phyloP scores from a whole-genome alignment of 2,113 vertebrate genomes.

The Tetraodon nigroviridis region DNA sequence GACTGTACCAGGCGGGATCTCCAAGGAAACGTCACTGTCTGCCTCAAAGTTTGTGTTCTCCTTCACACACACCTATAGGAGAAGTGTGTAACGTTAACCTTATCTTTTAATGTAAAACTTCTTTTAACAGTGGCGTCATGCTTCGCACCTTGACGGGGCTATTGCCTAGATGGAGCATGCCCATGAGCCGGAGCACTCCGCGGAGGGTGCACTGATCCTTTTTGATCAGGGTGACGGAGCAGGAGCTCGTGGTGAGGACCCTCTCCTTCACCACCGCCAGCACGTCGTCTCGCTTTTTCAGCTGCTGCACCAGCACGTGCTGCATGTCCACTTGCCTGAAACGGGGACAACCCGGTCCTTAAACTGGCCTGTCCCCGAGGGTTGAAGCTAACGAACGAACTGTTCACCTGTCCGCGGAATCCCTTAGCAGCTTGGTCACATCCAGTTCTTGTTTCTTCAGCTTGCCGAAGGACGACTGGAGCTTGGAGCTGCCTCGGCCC shows the following conservation, averaged over 20 bases:
- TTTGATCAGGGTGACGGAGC: slow-evolving; percentile 69
- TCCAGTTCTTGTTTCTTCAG: slow-evolving; percentile 84
- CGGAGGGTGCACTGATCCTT: slow-evolving; percentile 68
- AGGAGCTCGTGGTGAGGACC: slow-evolving; percentile 80
- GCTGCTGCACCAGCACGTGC: slow-evolving; percentile 77
- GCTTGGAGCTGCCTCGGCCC: slow-evolving; percentile 70
- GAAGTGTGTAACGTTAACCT: neutral
- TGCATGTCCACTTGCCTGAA: slow-evolving; percentile 77
- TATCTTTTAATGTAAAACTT: neutral
- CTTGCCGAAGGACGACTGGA: slow-evolving; percentile 79
- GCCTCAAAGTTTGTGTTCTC: slow-evolving; percentile 66
- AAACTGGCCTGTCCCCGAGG: neutral
- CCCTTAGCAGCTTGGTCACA: slow-evolving; percentile 78
- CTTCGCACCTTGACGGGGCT: slow-evolving; percentile 69
- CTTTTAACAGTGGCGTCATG: neutral
- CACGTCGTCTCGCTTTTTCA: slow-evolving; percentile 71
- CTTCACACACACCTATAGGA: slow-evolving; percentile 69
- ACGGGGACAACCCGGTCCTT: neutral
- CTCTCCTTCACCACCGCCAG: slow-evolving; percentile 84
- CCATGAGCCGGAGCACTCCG: slow-evolving; percentile 56
- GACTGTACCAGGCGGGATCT: slow-evolving; percentile 81
- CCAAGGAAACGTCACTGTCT: slow-evolving; percentile 75
- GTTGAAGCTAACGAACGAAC: neutral
- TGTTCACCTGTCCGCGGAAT: slow-evolving; percentile 75
- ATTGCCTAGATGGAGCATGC: slow-evolving; percentile 40